These are phyloP conservation scores for Andricus quercusramuli DNA, from an alignment of 2,888 invertebrate species.

Conservation along the genomic window DNA sequence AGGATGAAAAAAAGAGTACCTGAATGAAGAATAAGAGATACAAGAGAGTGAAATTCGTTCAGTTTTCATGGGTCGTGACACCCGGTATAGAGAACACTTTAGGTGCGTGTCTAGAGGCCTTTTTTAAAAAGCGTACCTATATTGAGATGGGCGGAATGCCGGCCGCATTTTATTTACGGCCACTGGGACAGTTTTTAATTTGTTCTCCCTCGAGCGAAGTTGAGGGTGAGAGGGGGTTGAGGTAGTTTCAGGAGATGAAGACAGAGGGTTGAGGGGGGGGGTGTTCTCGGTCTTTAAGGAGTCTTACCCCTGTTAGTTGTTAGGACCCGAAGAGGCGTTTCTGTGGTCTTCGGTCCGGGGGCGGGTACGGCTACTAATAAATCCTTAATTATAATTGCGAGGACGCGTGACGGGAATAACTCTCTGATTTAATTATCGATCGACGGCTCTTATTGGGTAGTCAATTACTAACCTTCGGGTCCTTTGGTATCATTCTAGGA, in stretches of 20 bases:
- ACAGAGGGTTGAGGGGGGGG: slow-evolving; percentile 36
- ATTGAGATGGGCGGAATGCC: slow-evolving; percentile 75
- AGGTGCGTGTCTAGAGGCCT: slow-evolving; percentile 74
- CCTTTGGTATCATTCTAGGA: slow-evolving; percentile 2
- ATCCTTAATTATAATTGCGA: slow-evolving; percentile 79
- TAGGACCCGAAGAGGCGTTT: slow-evolving; percentile 74
- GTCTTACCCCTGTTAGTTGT: slow-evolving; percentile 76
- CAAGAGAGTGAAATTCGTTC: neutral
- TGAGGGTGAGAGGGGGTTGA: slow-evolving; percentile 43
- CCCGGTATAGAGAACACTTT: slow-evolving; percentile 71
- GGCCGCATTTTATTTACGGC: slow-evolving; percentile 77
- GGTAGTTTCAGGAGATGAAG: slow-evolving; percentile 20
- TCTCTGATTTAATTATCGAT: slow-evolving; percentile 77
- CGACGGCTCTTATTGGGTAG: slow-evolving; percentile 64
- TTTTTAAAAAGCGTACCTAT: slow-evolving; percentile 67
- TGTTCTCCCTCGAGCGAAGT: slow-evolving; percentile 73
- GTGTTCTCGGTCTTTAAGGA: slow-evolving; percentile 69
- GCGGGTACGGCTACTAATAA: slow-evolving; percentile 74
- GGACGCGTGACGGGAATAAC: slow-evolving; percentile 78
- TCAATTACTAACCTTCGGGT: slow-evolving; percentile 45
- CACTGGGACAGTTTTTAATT: slow-evolving; percentile 79
- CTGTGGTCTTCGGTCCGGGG: slow-evolving; percentile 70
- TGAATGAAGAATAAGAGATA: neutral
- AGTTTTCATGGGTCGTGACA: slow-evolving; percentile 47
- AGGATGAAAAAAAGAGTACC: neutral